Percentiles rank a stretch among this genome's conserved stretches.
These are phyloP conservation scores for Clarias gariepinus DNA, from an alignment of 2,113 vertebrate genomes.

Conservation along the genomic window DNA sequence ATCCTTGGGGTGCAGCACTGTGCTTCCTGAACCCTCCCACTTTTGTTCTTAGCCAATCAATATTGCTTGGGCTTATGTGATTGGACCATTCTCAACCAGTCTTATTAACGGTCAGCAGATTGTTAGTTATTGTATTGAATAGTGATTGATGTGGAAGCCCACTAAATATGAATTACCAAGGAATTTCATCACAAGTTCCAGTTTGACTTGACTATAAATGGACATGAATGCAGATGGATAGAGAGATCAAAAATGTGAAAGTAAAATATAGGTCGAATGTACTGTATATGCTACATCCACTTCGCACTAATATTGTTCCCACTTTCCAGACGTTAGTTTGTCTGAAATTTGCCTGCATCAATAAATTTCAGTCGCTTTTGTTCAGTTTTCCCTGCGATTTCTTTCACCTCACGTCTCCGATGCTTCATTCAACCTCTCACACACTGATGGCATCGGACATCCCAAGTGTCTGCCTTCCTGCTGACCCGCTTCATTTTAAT, in stretches of 20 bases:
- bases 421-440: background rate
- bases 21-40: too few species aligned
- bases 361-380: background rate
- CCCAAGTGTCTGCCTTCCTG: constrained; percentile 33
- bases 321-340: background rate
- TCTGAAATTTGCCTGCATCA: background rate
- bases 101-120: too few species aligned
- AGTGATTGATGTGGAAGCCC: too few species aligned
- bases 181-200: too few species aligned
- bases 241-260: too few species aligned
- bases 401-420: background rate
- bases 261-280: too few species aligned
- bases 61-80: too few species aligned
- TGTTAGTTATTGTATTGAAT: too few species aligned
- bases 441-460: constrained; percentile 26
- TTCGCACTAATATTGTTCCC: background rate
- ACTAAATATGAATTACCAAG: too few species aligned
- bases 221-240: background rate
- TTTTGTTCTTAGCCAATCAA: too few species aligned
- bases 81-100: too few species aligned
- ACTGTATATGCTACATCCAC: background rate
- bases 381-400: background rate
- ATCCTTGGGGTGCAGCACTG: too few species aligned
- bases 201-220: background rate
- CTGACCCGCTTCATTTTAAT: constrained; percentile 40